These are phyloP conservation scores for Columba guinea DNA, from an alignment of 2,797 vertebrate genomes.

Conservation along the genomic window DNA sequence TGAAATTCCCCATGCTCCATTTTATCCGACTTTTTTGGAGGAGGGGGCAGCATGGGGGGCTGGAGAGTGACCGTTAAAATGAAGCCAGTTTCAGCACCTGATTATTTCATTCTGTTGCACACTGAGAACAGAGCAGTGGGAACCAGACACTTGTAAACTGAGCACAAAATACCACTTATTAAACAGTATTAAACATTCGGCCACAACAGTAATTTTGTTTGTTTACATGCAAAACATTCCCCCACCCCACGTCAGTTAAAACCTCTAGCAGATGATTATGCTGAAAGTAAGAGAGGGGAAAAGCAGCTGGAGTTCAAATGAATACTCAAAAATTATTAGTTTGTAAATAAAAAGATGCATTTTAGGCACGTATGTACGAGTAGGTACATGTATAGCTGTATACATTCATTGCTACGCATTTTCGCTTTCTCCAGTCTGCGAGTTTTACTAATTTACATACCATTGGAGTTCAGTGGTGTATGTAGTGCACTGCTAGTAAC, in stretches of 20 bases:
- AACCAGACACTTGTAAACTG: constrained; percentile 68
- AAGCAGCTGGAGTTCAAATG: constrained; percentile 55
- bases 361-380: constrained; percentile 12
- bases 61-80: constrained; percentile 60
- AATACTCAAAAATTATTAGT: constrained; percentile 44
- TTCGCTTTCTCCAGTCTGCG: constrained; percentile 59
- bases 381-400: not conserved
- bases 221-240: constrained; percentile 70
- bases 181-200: constrained; percentile 41
- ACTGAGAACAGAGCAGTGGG: constrained; percentile 67
- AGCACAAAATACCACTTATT: constrained; percentile 55
- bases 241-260: constrained; percentile 47
- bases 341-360: constrained; percentile 37
- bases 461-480: constrained; percentile 74
- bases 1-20: constrained; percentile 74
- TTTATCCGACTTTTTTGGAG: constrained; percentile 73
- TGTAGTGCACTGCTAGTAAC: constrained; percentile 71
- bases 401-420: constrained; percentile 59
- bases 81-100: constrained; percentile 73
- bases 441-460: constrained; percentile 83
- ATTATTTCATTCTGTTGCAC: constrained; percentile 75
- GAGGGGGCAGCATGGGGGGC: constrained; percentile 4
- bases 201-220: constrained; percentile 67
- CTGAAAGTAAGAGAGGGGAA: constrained; percentile 47
- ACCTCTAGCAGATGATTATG: constrained; percentile 46